Conservation (phyloP, 2,113 vertebrate genomes). For the Corapipo altera region DNA sequence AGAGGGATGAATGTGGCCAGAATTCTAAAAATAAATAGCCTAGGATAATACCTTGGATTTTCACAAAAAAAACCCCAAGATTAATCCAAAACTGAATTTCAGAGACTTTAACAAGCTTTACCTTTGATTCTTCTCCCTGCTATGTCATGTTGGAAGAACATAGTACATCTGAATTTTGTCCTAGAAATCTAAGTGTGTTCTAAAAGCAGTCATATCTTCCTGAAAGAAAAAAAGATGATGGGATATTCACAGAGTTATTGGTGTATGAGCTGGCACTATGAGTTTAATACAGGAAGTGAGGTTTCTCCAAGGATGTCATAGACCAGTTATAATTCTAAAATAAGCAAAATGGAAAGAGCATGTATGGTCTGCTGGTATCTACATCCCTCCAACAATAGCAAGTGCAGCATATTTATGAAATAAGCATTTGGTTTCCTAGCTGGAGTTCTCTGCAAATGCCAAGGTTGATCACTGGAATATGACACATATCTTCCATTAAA, state of each 20-base stretch:
- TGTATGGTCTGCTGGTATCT: background rate
- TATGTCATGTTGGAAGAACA: background rate
- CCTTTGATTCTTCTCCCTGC: background rate
- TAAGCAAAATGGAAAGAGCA: background rate
- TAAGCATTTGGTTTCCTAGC: conserved; percentile 38
- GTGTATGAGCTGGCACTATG: background rate
- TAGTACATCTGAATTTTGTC: background rate
- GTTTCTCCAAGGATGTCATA: background rate
- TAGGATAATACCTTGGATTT: background rate
- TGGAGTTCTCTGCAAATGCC: conserved; percentile 21
- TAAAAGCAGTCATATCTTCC: background rate
- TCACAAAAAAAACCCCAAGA: background rate
- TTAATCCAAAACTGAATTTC: background rate
- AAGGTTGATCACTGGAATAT: conserved; percentile 5
- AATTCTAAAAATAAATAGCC: background rate
- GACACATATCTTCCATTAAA: background rate
- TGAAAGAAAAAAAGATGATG: background rate
- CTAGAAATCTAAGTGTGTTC: background rate
- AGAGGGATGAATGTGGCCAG: background rate
- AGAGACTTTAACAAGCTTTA: background rate
- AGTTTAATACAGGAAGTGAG: background rate
- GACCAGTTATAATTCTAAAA: background rate
- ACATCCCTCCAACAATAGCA: background rate
- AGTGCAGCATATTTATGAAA: background rate
- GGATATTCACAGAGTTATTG: background rate